Evolutionary conservation across 2,113 vertebrate species (phyloP).

Genomic region (Notothenia rossii): DNA sequence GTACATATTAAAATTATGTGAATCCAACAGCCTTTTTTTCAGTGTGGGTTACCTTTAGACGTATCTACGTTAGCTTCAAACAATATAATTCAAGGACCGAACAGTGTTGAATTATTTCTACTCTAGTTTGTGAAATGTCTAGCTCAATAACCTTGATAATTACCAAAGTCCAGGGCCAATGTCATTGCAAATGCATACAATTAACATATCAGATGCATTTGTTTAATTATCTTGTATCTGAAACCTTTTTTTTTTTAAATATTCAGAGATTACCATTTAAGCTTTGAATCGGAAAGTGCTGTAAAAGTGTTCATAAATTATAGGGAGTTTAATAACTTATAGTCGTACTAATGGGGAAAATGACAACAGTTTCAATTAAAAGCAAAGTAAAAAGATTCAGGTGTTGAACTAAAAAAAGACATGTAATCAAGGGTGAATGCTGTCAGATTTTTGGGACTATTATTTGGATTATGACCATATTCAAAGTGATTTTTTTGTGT

Average conservation of each 20-base stretch:
- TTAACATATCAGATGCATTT: conserved; percentile 16
- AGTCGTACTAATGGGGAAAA: conserved; percentile 41
- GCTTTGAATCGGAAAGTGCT: conserved; percentile 9
- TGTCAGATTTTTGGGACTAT: neutral
- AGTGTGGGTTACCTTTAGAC: neutral
- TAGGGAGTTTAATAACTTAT: conserved; percentile 27
- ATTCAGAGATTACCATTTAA: neutral
- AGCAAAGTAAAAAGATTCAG: conserved; percentile 5
- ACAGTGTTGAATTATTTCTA: conserved; percentile 4
- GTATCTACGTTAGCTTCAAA: neutral
- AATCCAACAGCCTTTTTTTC: too few species aligned
- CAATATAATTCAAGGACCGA: conserved; percentile 5
- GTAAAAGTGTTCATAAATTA: conserved; percentile 19
- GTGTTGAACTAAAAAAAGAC: neutral
- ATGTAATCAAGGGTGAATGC: neutral
- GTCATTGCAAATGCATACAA: conserved; percentile 14
- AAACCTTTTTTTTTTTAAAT: conserved; percentile 9
- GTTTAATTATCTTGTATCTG: conserved; percentile 26
- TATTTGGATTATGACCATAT: neutral
- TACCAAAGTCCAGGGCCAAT: conserved; percentile 2
- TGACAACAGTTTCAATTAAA: conserved; percentile 25
- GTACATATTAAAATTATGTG: too few species aligned
- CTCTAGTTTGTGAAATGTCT: neutral
- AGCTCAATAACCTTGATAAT: conserved; percentile 24
- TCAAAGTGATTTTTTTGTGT: conserved; percentile 23